Base-by-base conservation (phyloP, 1,140 invertebrate genomes). In the Melipona quadrifasciata region DNA sequence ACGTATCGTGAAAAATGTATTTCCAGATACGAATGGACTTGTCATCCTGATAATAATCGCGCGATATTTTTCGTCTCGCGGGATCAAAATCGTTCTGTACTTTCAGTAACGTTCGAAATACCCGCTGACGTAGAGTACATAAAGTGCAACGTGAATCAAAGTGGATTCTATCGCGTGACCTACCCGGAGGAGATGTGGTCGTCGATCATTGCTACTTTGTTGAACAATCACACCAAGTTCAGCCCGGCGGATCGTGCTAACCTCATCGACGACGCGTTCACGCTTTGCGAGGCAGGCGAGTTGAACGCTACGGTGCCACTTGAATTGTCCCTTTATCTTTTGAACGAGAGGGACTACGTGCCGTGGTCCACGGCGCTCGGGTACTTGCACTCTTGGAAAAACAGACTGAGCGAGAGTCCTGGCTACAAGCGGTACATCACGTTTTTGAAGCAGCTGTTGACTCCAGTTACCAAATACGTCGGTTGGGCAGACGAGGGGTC, bases 131-230 rank as follows among this genome's bases (percentile, higher is more conserved):
- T 96, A 0, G 95, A 96, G 67, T 98, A 98, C 97, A 96, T 98
- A 68, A 98, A 98, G 94, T 97, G 97, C 47, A 99, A 99, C 94
- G 95, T 97, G n/a, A 97, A 98, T 90, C 97, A 98, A 93, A 96
- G 96, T 27, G 98, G 98, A 2, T 98, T 98, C 91, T 99, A 98
- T 93, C 95, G 98, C 39, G 98, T 98, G 0, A 97, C 97, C 82
- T 99, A 99, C 93, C 97, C 98, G 55, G 95, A 96, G 3, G 95
- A 96, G 0, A 97, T 97, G 93, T 99, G 98, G 98, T 93, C 95
- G 0, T 94, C 95, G 14, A 95, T 99, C 24, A 97, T 97, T 64
- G 91, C 95, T 19, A 96, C 97, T 34, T 94, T 99, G 8, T 93
- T 96, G 57, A 95, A 93, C 0, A 96, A 98, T 93, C 97, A 97